Evolutionary conservation across 2,113 vertebrate species (phyloP), one percentile per base, ranked within the genome.

Genomic region (Actinemys pallida): DNA sequence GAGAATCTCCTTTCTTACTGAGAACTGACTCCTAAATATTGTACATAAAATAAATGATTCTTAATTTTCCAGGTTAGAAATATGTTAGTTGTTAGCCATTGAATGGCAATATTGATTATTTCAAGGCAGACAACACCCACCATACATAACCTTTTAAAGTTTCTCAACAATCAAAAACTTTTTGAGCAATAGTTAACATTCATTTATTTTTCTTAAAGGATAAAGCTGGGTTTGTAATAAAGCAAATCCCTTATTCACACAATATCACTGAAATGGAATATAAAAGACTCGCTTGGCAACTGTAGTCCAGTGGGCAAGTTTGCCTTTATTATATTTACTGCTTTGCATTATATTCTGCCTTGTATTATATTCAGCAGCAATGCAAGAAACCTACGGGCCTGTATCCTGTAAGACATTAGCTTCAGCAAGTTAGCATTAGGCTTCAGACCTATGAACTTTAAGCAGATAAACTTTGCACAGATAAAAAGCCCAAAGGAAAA

Each of bases 91-190:
- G 54, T 95, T 93, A 90, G 59, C 59, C 76, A 88, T 93, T 95
- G 93, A 96, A 90, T 90, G 39, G 78, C 62, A 62, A 57, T 76
- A 53, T 93, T 79, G 91, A 90, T 93, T 94, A 79, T 81, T 96
- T 5, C 93, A 52, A 54, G 59, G n/a, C 89, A 93, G 42, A 95
- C 92, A 90, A 75, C 25, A 86, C 65, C 16, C 52, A 89, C 19
- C 47, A 92, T 45, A 31, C 79, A 11, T 83, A 92, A 90, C 24
- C 27, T 94, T 92, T 93, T 45, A 93, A 86, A 93, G 85, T 89
- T 59, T 27, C 2, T 45, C 80, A 93, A 20, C 20, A 80, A 85
- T 89, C 88, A 83, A 57, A 53, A 75, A 90, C 82, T 93, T 95
- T 83, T 53, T 16, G 22, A 89, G 31, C 39, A 91, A 81, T 83